Evolutionary conservation across 2,113 vertebrate genomes (phyloP).

Genomic region (Muntiacus reevesi): DNA sequence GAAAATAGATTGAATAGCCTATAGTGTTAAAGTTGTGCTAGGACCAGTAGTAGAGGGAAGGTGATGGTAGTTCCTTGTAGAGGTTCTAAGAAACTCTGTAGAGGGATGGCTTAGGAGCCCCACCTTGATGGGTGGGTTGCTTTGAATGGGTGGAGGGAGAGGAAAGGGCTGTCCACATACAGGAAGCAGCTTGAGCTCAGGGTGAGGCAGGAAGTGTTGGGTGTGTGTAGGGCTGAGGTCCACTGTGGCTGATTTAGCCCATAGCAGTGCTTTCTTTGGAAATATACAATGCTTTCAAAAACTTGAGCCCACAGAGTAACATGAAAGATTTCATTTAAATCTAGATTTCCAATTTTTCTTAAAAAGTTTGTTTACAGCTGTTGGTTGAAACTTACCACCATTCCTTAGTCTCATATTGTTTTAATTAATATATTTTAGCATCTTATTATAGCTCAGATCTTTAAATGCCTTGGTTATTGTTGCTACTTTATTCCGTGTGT

Average conservation of each 20-base stretch:
- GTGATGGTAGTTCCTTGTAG: background rate
- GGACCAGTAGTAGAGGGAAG: background rate
- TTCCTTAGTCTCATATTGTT: background rate
- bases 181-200: conserved; percentile 62
- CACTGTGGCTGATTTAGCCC: background rate
- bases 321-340: background rate
- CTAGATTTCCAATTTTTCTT: background rate
- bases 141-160: conserved; percentile 36
- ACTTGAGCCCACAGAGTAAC: background rate
- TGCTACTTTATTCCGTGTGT: background rate
- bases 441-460: background rate
- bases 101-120: background rate
- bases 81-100: background rate
- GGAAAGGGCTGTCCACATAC: conserved; percentile 53
- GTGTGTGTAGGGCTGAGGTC: conserved; percentile 43
- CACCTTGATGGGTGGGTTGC: conserved; percentile 33
- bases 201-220: conserved; percentile 70
- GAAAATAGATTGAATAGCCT: background rate
- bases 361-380: background rate
- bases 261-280: conserved; percentile 54
- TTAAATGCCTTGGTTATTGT: background rate
- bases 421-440: background rate
- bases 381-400: background rate
- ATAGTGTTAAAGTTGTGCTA: background rate
- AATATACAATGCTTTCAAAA: background rate